Evolutionary conservation across 2,113 vertebrate genomes (phyloP).

Genomic region (Chionomys nivalis): DNA sequence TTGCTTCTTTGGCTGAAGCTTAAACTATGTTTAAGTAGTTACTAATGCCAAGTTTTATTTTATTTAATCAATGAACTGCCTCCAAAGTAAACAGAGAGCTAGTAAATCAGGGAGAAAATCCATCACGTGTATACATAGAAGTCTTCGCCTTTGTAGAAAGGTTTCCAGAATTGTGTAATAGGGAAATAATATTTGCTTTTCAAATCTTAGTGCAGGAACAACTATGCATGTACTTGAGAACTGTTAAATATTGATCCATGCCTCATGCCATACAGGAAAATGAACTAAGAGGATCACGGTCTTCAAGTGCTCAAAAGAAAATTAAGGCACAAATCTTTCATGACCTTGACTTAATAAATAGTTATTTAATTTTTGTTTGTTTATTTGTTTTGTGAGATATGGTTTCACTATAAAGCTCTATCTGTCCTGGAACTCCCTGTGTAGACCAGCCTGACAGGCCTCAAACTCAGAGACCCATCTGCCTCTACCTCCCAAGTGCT

Average conservation of each 20-base stretch:
- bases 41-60: conserved; percentile 12
- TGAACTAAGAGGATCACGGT: background rate
- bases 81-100: conserved; percentile 40
- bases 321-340: background rate
- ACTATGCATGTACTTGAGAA: background rate
- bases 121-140: background rate
- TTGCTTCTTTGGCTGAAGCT: background rate
- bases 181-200: background rate
- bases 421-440: background rate
- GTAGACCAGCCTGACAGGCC: background rate
- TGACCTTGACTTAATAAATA: background rate
- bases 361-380: background rate
- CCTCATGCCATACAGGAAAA: background rate
- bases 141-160: background rate
- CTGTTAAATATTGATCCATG: background rate
- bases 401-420: background rate
- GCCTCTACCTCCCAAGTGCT: background rate
- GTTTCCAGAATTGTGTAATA: background rate
- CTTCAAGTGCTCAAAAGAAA: background rate
- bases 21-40: conserved; percentile 30
- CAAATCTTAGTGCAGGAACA: background rate
- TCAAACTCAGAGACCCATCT: background rate
- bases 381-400: background rate
- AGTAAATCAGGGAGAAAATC: background rate
- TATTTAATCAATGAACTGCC: conserved; percentile 18